Conservation (phyloP, 1,140 invertebrate species). For the Drosophila ogumai region DNA sequence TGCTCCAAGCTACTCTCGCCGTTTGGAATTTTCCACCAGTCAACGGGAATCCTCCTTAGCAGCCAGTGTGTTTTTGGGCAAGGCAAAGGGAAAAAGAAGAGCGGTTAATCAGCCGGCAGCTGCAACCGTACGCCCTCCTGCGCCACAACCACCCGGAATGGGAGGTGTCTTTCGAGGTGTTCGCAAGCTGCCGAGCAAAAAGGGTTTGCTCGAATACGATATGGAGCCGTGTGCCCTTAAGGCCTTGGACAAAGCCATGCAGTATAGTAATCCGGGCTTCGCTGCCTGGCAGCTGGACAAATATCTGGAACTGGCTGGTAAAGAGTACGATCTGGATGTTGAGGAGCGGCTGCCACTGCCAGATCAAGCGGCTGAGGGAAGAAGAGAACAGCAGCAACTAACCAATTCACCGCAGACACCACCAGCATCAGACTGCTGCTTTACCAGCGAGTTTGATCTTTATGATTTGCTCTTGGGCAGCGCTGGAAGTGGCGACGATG, state of each 20-base stretch:
- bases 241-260: slow-evolving; percentile 51
- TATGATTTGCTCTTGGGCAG: slow-evolving; percentile 64
- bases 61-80: slow-evolving; percentile 34
- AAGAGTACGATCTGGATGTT: slow-evolving; percentile 58
- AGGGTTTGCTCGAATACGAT: slow-evolving; percentile 77
- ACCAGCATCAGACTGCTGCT: slow-evolving; percentile 73
- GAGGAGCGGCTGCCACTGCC: slow-evolving; percentile 9
- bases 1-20: slow-evolving; percentile 50
- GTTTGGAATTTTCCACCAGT: slow-evolving; percentile 37
- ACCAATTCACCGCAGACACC: slow-evolving; percentile 45
- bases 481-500: slow-evolving; percentile 61
- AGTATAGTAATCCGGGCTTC: slow-evolving; percentile 60
- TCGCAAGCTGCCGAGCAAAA: slow-evolving; percentile 74
- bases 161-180: slow-evolving; percentile 43
- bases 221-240: slow-evolving; percentile 69
- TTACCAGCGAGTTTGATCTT: slow-evolving; percentile 79
- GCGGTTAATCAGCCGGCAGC: slow-evolving; percentile 2
- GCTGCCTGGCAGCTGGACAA: slow-evolving; percentile 75
- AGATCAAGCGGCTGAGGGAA: slow-evolving; percentile 1
- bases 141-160: slow-evolving; percentile 25
- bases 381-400: slow-evolving; percentile 9
- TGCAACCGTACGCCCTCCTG: slow-evolving; percentile 6
- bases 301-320: slow-evolving; percentile 60
- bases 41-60: slow-evolving; percentile 7
- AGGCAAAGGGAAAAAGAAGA: slow-evolving; percentile 52